Conservation (phyloP, 2,888 invertebrate genomes). For the Torymus tubicola region DNA sequence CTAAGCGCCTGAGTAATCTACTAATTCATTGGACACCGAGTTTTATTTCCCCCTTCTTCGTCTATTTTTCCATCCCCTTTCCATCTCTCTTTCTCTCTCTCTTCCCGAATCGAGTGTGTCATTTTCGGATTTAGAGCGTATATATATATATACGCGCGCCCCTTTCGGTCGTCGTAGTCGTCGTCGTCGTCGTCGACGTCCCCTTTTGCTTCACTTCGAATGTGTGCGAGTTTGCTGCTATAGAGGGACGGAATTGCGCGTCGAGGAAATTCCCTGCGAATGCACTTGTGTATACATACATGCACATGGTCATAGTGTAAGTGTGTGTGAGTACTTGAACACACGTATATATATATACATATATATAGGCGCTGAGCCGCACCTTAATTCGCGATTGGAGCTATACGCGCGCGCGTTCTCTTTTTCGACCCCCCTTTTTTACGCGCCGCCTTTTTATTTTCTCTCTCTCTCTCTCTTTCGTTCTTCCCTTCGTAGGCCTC, state of each 20-base stretch:
- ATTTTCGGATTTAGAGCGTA: slow-evolving; percentile 57
- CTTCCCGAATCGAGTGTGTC: slow-evolving; percentile 40
- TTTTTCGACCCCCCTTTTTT: neutral
- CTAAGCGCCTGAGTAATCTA: slow-evolving; percentile 40
- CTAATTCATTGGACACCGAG: slow-evolving; percentile 50
- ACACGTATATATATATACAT: too few species aligned
- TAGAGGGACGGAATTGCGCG: neutral
- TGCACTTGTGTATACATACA: too few species aligned
- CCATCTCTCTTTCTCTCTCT: slow-evolving; percentile 5
- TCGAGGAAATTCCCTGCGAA: slow-evolving; percentile 22
- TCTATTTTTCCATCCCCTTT: neutral
- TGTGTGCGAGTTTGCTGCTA: too few species aligned
- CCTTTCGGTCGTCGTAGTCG: too few species aligned
- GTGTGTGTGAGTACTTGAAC: too few species aligned
- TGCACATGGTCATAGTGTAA: too few species aligned
- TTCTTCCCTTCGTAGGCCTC: neutral
- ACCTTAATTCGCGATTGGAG: slow-evolving; percentile 31
- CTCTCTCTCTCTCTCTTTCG: neutral
- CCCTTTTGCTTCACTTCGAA: too few species aligned
- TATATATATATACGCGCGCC: too few species aligned
- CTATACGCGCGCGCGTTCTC: neutral
- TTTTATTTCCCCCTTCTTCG: slow-evolving; percentile 29
- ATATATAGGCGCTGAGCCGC: neutral
- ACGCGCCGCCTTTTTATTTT: neutral
- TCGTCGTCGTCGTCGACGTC: too few species aligned